Evolutionary conservation across 1,140 invertebrate genomes (phyloP).

Genomic region (Drusus annulatus): DNA sequence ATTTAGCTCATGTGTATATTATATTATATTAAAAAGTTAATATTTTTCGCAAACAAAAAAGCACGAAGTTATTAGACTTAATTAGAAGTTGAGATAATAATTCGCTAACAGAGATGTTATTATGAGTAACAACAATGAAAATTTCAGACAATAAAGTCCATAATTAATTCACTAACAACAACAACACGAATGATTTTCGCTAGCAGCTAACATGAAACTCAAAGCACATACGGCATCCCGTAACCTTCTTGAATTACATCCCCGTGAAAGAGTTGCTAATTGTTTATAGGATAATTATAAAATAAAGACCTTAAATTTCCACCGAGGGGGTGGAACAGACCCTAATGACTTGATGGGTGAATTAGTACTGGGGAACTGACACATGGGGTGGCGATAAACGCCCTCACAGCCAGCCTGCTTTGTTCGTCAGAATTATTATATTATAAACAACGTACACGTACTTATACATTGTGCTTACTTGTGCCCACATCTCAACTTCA

Average conservation of each 20-base stretch:
- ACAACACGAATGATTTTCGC: slow-evolving; percentile 24
- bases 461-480: neutral
- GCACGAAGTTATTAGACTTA: slow-evolving; percentile 31
- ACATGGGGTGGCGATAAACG: slow-evolving; percentile 37
- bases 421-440: neutral
- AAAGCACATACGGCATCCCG: slow-evolving; percentile 39
- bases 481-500: too few species aligned
- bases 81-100: slow-evolving; percentile 32
- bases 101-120: slow-evolving; percentile 19
- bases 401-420: slow-evolving; percentile 5
- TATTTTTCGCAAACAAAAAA: slow-evolving; percentile 23
- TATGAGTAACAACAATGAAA: slow-evolving; percentile 35
- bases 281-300: slow-evolving; percentile 59
- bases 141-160: slow-evolving; percentile 35
- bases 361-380: slow-evolving; percentile 46
- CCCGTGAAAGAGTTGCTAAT: slow-evolving; percentile 53
- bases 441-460: neutral
- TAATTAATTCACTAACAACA: slow-evolving; percentile 35
- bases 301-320: slow-evolving; percentile 57
- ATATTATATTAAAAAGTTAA: neutral
- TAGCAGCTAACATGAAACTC: slow-evolving; percentile 27
- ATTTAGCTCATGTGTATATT: neutral
- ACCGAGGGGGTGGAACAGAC: slow-evolving; percentile 27
- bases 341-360: slow-evolving; percentile 48
- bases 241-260: slow-evolving; percentile 48